Evolutionary conservation across 2,797 vertebrate species (phyloP), one percentile per base, ranked within the genome.

Genomic region (Prionace glauca): DNA sequence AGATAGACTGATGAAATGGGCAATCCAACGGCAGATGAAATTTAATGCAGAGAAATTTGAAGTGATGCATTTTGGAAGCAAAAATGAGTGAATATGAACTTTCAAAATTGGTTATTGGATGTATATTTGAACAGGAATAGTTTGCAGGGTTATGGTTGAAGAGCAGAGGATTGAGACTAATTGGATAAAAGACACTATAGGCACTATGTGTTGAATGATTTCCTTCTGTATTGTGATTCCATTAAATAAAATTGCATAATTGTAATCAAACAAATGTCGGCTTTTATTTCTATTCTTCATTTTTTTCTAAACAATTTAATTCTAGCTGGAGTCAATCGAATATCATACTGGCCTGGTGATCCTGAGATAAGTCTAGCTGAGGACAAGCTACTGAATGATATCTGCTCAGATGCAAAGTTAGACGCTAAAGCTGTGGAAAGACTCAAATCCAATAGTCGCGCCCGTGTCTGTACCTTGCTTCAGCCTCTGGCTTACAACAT

Each of bases 281-380:
- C 62, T 18, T 72, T 32, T 50, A 45, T 95, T 56, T 95, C 97
- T 97, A 22, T 97, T 95, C 36, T 41, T 22, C 67, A 36, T 97
- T 3, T 62, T 95, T 95, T 96, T 96, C 24, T n/a, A 96, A 90
- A 72, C 3, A 79, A 12, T 81, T 96, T 22, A 11, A 81, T 93
- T 96, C 36, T 96, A 99, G 99, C 98, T 67, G 98, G 99, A 41
- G 99, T 99, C 96, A 98, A 98, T 97, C 98, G 98, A 97, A 98
- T 99, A 97, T 99, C 98, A 77, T 99, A 99, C 96, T 99, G 99
- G 99, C 99, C 99, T 0, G 98, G 98, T 69, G 99, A 99, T 97
- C 98, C 99, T 41, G 99, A 99, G 97, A 97, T 99, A 96, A 99
- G 98, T 97, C 97, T 99, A 97, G 95, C 97, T 88, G 97, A 97